Conservation (phyloP, 2,113 vertebrate genomes). For the Talpa occidentalis region DNA sequence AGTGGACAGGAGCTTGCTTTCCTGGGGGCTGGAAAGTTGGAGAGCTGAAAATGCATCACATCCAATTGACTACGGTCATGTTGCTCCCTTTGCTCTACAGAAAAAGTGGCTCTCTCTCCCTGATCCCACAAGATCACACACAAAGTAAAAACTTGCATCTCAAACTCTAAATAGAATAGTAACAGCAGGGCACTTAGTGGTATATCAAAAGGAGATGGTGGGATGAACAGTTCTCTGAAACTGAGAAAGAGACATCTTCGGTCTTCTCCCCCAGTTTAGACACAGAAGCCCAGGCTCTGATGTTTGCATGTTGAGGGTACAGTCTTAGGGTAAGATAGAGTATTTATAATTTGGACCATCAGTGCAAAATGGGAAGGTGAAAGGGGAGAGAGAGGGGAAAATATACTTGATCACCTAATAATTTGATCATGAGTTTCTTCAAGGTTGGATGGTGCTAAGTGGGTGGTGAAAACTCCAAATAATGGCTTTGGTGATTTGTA, state of each 20-base stretch:
- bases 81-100: not conserved
- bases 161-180: not conserved
- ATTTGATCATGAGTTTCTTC: not conserved
- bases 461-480: not conserved
- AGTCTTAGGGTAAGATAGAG: not conserved
- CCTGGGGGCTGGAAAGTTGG: not conserved
- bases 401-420: not conserved
- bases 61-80: not conserved
- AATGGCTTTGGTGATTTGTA: not conserved
- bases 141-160: not conserved
- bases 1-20: accelerated
- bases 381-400: not conserved
- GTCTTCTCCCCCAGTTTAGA: not conserved
- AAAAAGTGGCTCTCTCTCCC: not conserved
- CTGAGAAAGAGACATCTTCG: not conserved
- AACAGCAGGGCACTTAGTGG: not conserved
- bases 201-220: not conserved
- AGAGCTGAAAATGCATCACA: not conserved
- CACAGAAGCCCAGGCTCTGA: accelerated
- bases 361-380: not conserved
- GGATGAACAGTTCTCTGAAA: too few species aligned
- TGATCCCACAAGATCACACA: not conserved
- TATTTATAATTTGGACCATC: not conserved
- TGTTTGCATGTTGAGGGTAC: not conserved
- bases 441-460: not conserved